phyloP scores from a whole-genome alignment of 2,797 vertebrate genomes.

The Cichlasoma orientale region DNA sequence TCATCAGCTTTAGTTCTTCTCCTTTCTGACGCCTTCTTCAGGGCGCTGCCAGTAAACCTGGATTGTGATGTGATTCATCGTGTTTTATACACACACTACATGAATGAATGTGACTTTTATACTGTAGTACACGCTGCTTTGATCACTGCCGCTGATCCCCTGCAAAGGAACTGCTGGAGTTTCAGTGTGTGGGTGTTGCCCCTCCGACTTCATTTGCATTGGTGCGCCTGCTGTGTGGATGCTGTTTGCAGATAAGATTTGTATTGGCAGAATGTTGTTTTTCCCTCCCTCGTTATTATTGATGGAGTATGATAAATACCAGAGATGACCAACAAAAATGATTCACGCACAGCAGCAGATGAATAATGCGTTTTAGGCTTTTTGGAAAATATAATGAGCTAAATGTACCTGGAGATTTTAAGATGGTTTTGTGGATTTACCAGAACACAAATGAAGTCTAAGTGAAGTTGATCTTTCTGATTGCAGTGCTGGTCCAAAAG shows the following conservation, averaged over 20 bases:
- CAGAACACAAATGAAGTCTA: neutral
- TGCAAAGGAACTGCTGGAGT: neutral
- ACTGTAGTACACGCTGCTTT: neutral
- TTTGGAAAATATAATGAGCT: neutral
- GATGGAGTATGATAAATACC: slow-evolving; percentile 4
- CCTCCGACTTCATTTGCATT: neutral
- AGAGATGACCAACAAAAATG: neutral
- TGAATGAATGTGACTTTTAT: slow-evolving; percentile 10
- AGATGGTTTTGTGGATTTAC: neutral
- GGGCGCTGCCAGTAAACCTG: neutral
- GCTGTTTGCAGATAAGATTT: neutral
- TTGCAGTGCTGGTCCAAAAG: slow-evolving; percentile 92
- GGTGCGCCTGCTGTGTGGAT: neutral
- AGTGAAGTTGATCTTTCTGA: neutral
- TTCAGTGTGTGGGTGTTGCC: neutral
- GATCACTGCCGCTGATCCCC: neutral
- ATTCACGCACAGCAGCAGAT: neutral
- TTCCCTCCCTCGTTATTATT: neutral
- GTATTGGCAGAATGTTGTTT: neutral
- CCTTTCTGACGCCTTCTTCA: neutral
- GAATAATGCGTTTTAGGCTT: neutral
- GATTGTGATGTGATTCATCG: slow-evolving; percentile 15
- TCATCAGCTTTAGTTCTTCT: neutral
- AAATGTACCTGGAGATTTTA: neutral
- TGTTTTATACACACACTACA: neutral